These are phyloP conservation scores for Latrodectus geometricus DNA, from an alignment of 1,140 invertebrate species.

Conservation along the genomic window DNA sequence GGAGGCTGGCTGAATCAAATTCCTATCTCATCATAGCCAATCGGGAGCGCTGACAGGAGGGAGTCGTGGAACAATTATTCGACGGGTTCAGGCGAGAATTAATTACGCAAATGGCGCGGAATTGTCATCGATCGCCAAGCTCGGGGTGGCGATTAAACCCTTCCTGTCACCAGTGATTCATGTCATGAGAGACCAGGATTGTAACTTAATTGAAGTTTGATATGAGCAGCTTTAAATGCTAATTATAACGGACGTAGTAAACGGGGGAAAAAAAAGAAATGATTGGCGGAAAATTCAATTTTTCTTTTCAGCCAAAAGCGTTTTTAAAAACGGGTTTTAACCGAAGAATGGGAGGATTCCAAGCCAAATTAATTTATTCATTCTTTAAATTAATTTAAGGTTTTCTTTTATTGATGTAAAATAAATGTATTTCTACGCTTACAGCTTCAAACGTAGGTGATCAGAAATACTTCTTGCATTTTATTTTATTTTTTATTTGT, in stretches of 20 bases:
- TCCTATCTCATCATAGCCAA: conserved; percentile 37
- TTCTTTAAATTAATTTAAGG: no score
- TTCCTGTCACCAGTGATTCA: conserved; percentile 41
- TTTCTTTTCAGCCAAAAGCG: no score
- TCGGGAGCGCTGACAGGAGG: conserved; percentile 9
- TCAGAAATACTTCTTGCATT: no score
- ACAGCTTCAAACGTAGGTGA: no score
- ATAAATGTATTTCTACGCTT: no score
- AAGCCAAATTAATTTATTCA: no score
- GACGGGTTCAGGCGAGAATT: conserved; percentile 23
- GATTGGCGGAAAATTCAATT: background rate
- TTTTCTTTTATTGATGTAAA: no score
- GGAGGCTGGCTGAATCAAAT: conserved; percentile 23
- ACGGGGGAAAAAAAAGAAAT: background rate
- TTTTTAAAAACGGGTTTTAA: no score
- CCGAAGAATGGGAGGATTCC: no score
- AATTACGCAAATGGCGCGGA: conserved; percentile 48
- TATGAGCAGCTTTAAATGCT: conserved; percentile 46
- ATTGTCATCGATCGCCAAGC: conserved; percentile 33
- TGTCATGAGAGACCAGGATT: conserved; percentile 4
- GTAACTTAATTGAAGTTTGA: conserved; percentile 60
- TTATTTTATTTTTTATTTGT: no score
- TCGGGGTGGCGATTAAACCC: conserved; percentile 25
- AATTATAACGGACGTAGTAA: conserved; percentile 14
- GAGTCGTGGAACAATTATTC: conserved; percentile 31